These are phyloP conservation scores for Acyrthosiphon pisum DNA, from an alignment of 1,140 invertebrate species.

Conservation along the genomic window DNA sequence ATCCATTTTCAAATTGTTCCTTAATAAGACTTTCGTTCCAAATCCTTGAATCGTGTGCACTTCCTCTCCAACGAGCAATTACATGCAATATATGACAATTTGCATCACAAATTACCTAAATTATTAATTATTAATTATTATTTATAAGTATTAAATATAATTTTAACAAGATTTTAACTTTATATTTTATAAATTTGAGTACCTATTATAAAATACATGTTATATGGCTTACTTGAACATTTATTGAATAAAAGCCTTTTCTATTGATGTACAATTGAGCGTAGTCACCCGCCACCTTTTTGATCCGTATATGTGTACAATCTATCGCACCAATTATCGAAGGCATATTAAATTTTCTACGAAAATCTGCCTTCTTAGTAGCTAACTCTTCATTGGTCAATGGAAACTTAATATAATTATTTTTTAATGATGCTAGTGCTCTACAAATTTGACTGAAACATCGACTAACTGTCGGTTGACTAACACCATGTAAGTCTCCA, in stretches of 20 bases:
- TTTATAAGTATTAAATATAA: neutral
- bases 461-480: too few relatives aligned
- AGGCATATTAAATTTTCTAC: too few relatives aligned
- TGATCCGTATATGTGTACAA: too few relatives aligned
- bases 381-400: too few relatives aligned
- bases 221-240: neutral
- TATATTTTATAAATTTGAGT: neutral
- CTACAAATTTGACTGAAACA: too few relatives aligned
- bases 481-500: too few relatives aligned
- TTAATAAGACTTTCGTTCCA: conserved; percentile 59
- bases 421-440: too few relatives aligned
- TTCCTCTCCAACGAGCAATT: conserved; percentile 62
- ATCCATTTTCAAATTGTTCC: neutral
- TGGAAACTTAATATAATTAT: too few relatives aligned
- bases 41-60: conserved; percentile 61
- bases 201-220: neutral
- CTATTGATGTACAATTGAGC: neutral
- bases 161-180: neutral
- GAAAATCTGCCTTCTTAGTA: too few relatives aligned
- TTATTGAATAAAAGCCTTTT: conserved; percentile 8
- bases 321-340: too few relatives aligned
- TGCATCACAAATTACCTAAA: conserved; percentile 60
- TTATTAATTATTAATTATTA: conserved; percentile 17
- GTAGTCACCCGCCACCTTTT: too few relatives aligned
- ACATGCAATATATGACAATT: conserved; percentile 61